phyloP scores from a whole-genome alignment of 2,888 invertebrate species.

The Pammene aurita region DNA sequence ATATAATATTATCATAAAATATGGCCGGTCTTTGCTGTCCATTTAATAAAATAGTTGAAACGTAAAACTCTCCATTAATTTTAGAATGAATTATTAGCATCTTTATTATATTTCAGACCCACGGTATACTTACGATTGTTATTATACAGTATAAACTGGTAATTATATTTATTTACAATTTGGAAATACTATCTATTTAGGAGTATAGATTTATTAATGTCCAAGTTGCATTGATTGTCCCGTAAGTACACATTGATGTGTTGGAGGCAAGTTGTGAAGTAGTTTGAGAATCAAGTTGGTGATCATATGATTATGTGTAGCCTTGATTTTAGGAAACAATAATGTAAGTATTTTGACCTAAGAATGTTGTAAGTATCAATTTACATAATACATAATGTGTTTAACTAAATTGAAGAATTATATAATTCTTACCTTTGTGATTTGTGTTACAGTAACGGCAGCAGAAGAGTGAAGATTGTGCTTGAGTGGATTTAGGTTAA shows the following conservation, averaged over 20 bases:
- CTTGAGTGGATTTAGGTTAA: slow-evolving; percentile 51
- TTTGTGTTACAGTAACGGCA: slow-evolving; percentile 62
- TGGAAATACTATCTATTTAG: background rate
- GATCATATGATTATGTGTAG: slow-evolving; percentile 16
- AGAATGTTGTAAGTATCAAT: slow-evolving; percentile 66
- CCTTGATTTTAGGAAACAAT: slow-evolving; percentile 23
- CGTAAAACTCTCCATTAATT: too few relatives aligned
- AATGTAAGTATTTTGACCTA: slow-evolving; percentile 40
- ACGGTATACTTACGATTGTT: too few relatives aligned
- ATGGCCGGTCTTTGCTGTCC: too few relatives aligned
- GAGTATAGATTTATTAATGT: background rate
- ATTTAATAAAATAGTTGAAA: too few relatives aligned
- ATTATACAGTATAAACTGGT: background rate
- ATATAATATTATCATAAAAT: too few relatives aligned
- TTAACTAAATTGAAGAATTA: background rate
- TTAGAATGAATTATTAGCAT: too few relatives aligned
- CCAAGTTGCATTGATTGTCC: slow-evolving; percentile 3
- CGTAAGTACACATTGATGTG: slow-evolving; percentile 1
- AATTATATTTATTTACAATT: background rate
- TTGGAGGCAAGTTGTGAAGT: slow-evolving; percentile 11
- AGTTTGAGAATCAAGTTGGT: slow-evolving; percentile 30
- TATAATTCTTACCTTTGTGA: slow-evolving; percentile 29
- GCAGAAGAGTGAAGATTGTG: slow-evolving; percentile 52
- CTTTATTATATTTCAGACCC: too few relatives aligned
- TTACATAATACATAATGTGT: slow-evolving; percentile 52